Evolutionary conservation across 2,113 vertebrate genomes (phyloP).

Genomic region (Hemicordylus capensis): DNA sequence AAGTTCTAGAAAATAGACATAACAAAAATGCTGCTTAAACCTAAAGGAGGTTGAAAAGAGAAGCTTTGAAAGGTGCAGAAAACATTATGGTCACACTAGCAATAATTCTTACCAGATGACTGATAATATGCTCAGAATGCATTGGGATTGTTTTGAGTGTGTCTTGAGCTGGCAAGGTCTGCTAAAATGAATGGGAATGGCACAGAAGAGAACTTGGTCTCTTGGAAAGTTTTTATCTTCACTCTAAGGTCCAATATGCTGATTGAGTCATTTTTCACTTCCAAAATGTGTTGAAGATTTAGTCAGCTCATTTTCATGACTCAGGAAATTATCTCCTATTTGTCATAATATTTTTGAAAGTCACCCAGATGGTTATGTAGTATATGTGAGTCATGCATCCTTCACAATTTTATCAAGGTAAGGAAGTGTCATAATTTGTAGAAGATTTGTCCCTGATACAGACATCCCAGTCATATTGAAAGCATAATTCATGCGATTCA

Average conservation of each 20-base stretch:
- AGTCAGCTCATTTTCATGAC: constrained; percentile 27
- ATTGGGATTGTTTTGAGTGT: neutral
- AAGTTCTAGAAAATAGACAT: neutral
- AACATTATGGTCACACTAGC: neutral
- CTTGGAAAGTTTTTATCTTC: constrained; percentile 30
- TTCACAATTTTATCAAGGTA: constrained; percentile 38
- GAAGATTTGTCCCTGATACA: neutral
- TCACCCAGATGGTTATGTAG: constrained; percentile 41
- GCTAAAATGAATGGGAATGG: constrained; percentile 9
- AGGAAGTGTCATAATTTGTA: constrained; percentile 19
- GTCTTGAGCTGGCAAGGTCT: constrained; percentile 2
- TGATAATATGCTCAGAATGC: neutral
- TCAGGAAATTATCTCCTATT: constrained; percentile 35
- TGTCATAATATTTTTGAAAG: constrained; percentile 43
- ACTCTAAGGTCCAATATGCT: neutral
- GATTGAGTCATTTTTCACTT: constrained; percentile 19
- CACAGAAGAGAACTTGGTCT: neutral
- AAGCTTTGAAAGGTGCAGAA: neutral
- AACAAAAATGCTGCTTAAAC: neutral
- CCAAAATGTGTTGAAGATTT: constrained; percentile 21
- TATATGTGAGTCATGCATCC: constrained; percentile 38
- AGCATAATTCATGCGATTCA: constrained; percentile 7
- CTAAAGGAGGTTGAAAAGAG: too few relatives aligned
- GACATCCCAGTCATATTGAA: constrained; percentile 6
- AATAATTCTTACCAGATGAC: neutral